Evolutionary conservation across 2,888 invertebrate species (phyloP).

Genomic region (Syrista parreyssii): DNA sequence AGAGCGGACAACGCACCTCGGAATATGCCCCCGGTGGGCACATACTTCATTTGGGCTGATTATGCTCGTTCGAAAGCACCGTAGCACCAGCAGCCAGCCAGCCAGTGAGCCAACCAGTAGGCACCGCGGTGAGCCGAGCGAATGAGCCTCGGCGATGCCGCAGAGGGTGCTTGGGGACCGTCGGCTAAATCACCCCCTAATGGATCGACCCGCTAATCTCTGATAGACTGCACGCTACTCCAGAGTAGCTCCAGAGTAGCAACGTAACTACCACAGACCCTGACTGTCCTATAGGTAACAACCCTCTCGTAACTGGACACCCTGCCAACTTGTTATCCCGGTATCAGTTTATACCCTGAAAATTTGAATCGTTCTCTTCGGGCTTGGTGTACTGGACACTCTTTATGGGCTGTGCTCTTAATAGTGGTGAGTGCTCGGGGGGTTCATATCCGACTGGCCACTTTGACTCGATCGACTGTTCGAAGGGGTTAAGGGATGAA

Average conservation of each 20-base stretch:
- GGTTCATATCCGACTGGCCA: not conserved
- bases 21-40: conserved; percentile 47
- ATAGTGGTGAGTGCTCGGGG: not conserved
- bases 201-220: conserved; percentile 59
- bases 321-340: not conserved
- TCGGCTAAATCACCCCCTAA: conserved; percentile 56
- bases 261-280: not conserved
- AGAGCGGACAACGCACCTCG: conserved; percentile 20
- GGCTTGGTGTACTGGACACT: not conserved
- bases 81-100: not conserved
- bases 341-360: not conserved
- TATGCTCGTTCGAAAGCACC: conserved; percentile 38
- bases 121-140: not conserved
- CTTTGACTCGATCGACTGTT: not conserved
- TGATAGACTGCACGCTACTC: conserved; percentile 47
- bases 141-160: not conserved
- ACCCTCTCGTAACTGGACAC: not conserved
- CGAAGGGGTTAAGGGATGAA: not conserved
- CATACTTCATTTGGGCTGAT: conserved; percentile 60
- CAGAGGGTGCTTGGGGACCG: conserved; percentile 43
- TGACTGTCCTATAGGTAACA: not conserved
- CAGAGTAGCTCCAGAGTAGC: no score
- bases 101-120: not conserved
- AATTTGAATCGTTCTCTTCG: not conserved
- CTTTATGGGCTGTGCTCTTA: not conserved